Percentiles rank a stretch among this genome's conserved stretches.
These are phyloP conservation scores for Ceriagrion tenellum DNA, from an alignment of 2,888 invertebrate species.

Conservation along the genomic window DNA sequence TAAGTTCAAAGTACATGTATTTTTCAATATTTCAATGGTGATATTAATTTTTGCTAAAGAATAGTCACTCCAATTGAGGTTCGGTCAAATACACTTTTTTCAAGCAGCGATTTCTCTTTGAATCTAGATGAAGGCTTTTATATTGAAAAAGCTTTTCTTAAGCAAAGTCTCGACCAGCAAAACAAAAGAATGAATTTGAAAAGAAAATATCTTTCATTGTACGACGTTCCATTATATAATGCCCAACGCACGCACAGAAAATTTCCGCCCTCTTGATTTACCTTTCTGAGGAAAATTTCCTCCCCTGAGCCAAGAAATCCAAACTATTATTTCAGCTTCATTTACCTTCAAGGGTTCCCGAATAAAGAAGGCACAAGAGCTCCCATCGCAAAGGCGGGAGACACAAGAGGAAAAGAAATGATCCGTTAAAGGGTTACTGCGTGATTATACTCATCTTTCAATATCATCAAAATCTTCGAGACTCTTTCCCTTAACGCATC, in stretches of 20 bases:
- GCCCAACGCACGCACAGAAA: not conserved
- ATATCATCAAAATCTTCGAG: not conserved
- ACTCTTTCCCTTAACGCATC: not conserved
- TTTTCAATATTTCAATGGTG: too few relatives aligned
- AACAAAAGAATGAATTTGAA: not conserved
- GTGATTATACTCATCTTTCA: not conserved
- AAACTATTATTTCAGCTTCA: constrained; percentile 58
- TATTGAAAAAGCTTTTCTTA: too few relatives aligned
- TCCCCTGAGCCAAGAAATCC: constrained; percentile 52
- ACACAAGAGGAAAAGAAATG: too few relatives aligned
- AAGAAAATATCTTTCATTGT: not conserved
- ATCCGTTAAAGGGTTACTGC: not conserved
- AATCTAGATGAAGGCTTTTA: too few relatives aligned
- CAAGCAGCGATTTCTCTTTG: too few relatives aligned
- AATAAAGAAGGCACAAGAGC: not conserved
- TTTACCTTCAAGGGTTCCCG: not conserved
- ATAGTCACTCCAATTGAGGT: too few relatives aligned
- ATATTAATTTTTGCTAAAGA: too few relatives aligned
- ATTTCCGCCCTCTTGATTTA: constrained; percentile 21
- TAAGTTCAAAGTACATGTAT: too few relatives aligned
- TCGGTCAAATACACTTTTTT: too few relatives aligned
- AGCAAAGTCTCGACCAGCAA: not conserved
- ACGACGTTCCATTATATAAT: not conserved
- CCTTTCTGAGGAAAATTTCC: constrained; percentile 35
- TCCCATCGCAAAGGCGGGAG: not conserved